phyloP scores from a whole-genome alignment of 2,888 invertebrate species.

The Synergus umbraculus region DNA sequence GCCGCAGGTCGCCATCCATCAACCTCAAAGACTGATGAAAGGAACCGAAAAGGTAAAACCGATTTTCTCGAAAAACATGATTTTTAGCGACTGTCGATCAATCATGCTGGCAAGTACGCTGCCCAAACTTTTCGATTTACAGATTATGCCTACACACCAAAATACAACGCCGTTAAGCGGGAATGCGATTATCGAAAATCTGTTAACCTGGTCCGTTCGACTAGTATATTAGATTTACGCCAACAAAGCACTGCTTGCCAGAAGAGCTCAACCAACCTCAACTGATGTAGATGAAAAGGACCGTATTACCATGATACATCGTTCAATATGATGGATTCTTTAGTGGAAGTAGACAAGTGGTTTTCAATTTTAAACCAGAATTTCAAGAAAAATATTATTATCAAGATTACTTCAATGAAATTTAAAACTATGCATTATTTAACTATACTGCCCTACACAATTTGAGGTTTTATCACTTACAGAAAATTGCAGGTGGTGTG shows the following conservation, averaged over 20 bases:
- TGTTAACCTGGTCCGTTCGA: not conserved
- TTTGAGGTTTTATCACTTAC: no score
- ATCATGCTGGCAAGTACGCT: not conserved
- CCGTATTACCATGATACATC: not conserved
- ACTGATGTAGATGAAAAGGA: not conserved
- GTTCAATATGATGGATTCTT: not conserved
- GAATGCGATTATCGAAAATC: not conserved
- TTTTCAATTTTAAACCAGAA: not conserved
- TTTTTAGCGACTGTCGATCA: not conserved
- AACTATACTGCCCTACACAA: no score
- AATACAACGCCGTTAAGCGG: not conserved
- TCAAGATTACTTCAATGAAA: not conserved
- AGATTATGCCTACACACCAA: not conserved
- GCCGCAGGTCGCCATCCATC: not conserved
- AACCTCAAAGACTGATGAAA: not conserved
- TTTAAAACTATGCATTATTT: no score
- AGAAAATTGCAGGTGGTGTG: no score
- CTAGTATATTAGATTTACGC: conserved; percentile 1
- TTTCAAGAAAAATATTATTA: not conserved
- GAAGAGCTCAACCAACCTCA: not conserved
- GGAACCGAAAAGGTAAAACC: not conserved
- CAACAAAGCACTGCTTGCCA: not conserved
- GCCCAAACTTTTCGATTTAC: not conserved
- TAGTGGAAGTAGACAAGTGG: not conserved
- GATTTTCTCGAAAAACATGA: not conserved